These are phyloP conservation scores for Helicolenus hilgendorfi DNA, from an alignment of 2,797 vertebrate species.

Conservation along the genomic window DNA sequence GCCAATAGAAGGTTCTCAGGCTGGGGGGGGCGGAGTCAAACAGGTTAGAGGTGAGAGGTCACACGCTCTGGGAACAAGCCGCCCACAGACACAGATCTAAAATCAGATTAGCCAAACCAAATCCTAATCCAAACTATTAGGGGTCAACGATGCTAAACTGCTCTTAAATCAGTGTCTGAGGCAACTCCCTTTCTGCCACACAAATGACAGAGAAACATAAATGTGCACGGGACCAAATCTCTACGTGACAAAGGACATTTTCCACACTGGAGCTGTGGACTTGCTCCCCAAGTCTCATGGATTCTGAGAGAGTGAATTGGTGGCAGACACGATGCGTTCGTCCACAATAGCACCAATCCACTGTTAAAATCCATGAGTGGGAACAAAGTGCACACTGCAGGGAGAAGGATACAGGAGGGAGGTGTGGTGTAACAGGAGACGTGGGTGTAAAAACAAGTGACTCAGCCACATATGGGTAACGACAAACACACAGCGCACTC, in stretches of 20 bases:
- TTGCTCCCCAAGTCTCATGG: slow-evolving; percentile 65
- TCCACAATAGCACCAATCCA: slow-evolving; percentile 47
- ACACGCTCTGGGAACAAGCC: slow-evolving; percentile 79
- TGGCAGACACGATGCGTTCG: slow-evolving; percentile 4
- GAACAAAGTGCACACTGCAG: slow-evolving; percentile 73
- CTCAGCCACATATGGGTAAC: slow-evolving; percentile 63
- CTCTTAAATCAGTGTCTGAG: slow-evolving; percentile 84
- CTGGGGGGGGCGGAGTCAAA: slow-evolving; percentile 91
- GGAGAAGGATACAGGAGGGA: slow-evolving; percentile 62
- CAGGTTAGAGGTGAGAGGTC: slow-evolving; percentile 88
- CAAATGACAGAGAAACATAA: slow-evolving; percentile 77
- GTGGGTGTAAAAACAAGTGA: slow-evolving; percentile 59
- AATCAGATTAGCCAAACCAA: slow-evolving; percentile 85
- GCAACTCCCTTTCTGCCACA: slow-evolving; percentile 82
- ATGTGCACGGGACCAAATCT: slow-evolving; percentile 79
- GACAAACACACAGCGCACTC: slow-evolving; percentile 45
- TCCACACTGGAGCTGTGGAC: slow-evolving; percentile 53
- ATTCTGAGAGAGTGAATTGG: slow-evolving; percentile 57
- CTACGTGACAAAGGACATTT: slow-evolving; percentile 64
- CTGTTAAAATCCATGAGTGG: slow-evolving; percentile 74
- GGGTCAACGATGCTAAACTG: slow-evolving; percentile 82
- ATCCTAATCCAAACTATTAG: slow-evolving; percentile 78
- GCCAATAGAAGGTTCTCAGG: slow-evolving; percentile 99
- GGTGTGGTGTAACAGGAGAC: slow-evolving; percentile 53
- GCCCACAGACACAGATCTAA: slow-evolving; percentile 86